phyloP scores from a whole-genome alignment of 2,797 vertebrate species.

The Kryptopterus vitreolus region DNA sequence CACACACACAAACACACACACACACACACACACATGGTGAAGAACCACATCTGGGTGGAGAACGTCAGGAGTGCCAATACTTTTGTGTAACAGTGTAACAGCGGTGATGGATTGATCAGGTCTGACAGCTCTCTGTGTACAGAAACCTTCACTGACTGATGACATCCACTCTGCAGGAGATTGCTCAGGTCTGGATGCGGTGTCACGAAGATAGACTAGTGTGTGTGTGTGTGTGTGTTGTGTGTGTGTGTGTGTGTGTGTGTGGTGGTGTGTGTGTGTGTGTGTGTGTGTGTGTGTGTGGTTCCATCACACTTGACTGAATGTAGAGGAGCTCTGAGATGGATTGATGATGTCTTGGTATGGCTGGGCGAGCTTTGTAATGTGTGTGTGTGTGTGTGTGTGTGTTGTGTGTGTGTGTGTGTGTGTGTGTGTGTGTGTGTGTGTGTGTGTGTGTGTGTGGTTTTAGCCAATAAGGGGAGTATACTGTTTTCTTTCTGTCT shows the following conservation, averaged over 20 bases:
- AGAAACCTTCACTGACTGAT: neutral
- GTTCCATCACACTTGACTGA: slow-evolving; percentile 38
- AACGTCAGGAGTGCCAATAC: too few relatives aligned
- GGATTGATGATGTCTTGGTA: slow-evolving; percentile 43
- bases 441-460: neutral
- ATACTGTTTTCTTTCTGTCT: neutral
- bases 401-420: neutral
- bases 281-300: slow-evolving; percentile 20
- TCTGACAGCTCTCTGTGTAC: neutral
- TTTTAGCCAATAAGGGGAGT: neutral
- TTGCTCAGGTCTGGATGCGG: slow-evolving; percentile 28
- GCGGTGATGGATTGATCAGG: slow-evolving; percentile 4
- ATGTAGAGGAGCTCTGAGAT: slow-evolving; percentile 43
- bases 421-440: neutral
- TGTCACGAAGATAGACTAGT: slow-evolving; percentile 5
- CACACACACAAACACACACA: too few relatives aligned
- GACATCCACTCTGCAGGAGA: neutral
- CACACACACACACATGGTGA: too few relatives aligned
- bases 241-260: slow-evolving; percentile 15
- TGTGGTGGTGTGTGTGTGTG: slow-evolving; percentile 25
- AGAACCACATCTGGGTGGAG: too few relatives aligned
- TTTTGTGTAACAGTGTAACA: too few relatives aligned
- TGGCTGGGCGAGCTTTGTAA: slow-evolving; percentile 30
- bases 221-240: slow-evolving; percentile 28
- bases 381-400: neutral